phyloP scores from a whole-genome alignment of 2,888 invertebrate genomes.

The Aleiodes alternator region DNA sequence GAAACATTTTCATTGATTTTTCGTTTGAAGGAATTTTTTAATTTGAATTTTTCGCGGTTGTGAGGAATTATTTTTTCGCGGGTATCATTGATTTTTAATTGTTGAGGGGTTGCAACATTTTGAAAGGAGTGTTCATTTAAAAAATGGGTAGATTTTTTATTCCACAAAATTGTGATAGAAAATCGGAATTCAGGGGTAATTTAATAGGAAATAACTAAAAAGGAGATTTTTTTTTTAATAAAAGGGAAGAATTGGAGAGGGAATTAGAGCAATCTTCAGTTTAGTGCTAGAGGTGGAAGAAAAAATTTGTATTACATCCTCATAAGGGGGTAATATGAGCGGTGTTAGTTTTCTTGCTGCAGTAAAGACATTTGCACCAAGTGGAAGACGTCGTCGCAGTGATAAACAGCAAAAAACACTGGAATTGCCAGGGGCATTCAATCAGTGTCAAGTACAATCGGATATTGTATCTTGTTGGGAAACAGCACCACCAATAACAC shows the following conservation, averaged over 20 bases:
- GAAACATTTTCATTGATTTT: not conserved
- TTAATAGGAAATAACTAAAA: not conserved
- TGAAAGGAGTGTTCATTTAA: not conserved
- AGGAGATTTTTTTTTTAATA: too few species aligned
- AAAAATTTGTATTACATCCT: not conserved
- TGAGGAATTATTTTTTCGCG: too few species aligned
- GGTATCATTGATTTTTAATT: not conserved
- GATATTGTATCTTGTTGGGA: constrained; percentile 80
- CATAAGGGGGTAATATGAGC: constrained; percentile 74
- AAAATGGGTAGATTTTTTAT: not conserved
- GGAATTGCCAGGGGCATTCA: constrained; percentile 66
- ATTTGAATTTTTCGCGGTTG: not conserved
- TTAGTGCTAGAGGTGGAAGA: too few species aligned
- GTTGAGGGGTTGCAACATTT: too few species aligned
- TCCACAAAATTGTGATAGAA: too few species aligned
- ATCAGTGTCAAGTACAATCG: constrained; percentile 72
- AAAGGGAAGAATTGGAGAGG: too few species aligned
- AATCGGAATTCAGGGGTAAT: not conserved
- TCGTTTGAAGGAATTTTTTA: too few species aligned
- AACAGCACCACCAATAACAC: constrained; percentile 81
- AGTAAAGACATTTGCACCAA: constrained; percentile 82
- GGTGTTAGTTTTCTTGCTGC: constrained; percentile 79
- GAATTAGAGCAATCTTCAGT: too few species aligned
- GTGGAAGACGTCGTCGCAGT: constrained; percentile 79
- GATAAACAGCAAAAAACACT: constrained; percentile 79